A percentile compares a stretch with the other conserved stretches of the same genome.
phyloP scores from a whole-genome alignment of 2,797 vertebrate species.

The Hemitrygon akajei region DNA sequence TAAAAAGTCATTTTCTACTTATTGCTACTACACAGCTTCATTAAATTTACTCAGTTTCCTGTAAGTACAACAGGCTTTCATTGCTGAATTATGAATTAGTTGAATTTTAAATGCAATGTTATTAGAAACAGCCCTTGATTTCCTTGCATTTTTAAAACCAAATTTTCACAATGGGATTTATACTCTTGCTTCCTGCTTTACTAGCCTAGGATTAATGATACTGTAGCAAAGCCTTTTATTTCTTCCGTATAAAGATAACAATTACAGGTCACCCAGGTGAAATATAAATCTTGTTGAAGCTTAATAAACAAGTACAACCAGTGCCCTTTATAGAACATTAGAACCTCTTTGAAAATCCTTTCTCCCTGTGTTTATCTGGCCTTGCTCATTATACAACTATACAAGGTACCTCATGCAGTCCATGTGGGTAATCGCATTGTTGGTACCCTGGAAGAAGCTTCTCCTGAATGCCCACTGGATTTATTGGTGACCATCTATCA shows the following conservation, averaged over 20 bases:
- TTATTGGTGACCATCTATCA: too few relatives aligned
- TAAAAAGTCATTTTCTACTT: neutral
- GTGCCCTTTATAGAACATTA: neutral
- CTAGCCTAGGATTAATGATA: neutral
- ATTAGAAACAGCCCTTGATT: neutral
- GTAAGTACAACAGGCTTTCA: neutral
- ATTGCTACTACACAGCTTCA: neutral
- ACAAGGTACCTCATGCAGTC: neutral
- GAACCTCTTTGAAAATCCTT: neutral
- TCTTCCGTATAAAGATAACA: neutral
- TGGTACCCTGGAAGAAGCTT: neutral
- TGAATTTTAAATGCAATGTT: neutral
- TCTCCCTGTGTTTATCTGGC: neutral
- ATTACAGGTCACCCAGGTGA: neutral
- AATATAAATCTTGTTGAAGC: neutral
- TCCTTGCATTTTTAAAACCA: neutral
- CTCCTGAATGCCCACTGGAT: neutral
- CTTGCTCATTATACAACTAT: neutral
- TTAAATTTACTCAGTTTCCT: neutral
- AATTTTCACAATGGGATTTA: neutral
- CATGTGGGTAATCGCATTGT: neutral
- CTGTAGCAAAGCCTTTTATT: neutral
- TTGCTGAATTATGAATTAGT: neutral
- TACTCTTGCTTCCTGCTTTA: neutral
- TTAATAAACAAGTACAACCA: neutral